Evolutionary conservation across 2,113 vertebrate genomes (phyloP), one percentile per base, ranked within the genome.

Genomic region (Oryzias woworae): DNA sequence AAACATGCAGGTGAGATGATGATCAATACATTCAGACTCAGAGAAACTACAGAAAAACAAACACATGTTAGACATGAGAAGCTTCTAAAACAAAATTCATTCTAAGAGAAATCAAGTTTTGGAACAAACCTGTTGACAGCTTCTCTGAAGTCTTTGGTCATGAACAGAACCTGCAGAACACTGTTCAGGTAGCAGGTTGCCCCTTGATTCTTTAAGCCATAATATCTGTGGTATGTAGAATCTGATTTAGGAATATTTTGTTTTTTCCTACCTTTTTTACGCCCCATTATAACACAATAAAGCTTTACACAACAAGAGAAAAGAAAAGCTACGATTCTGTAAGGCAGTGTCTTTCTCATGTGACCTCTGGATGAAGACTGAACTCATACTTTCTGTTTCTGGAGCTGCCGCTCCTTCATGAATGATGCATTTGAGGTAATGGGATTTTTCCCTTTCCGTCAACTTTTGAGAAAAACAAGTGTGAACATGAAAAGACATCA

Each of bases 161-260:
- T 83, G 56, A 81, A 87, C 17, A 91, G 58, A n/a, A 82, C 82
- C 26, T 91, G 90, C 72, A 91, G 17, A 8, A 89, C 78, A 44
- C 82, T 85, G 74, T 89, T 90, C 64, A 91, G 28, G 66, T 87
- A 88, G 66, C 84, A 83, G 0, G 88, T 89, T 1, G 78, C 22
- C 14, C 90, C 88, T 31, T 83, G 77, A 68, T 88, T 90, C 1
- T 0, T 0, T 49, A 91, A 48, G 0, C 88, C 87, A 12, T 77
- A 1, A 18, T 74, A 58, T 31, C 23, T 42, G 2, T 12, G 17
- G 10, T 28, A 31, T 51, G 0, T 0, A 23, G 14, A 14, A 44
- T 17, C 6, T 56, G 43, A 4, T 50, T 55, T 8, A 7, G 22
- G 1, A 23, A 4, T 12, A 36, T 12, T 36, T 36, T 36, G 36